Conservation (phyloP, 2,797 vertebrate genomes). For the Myripristis murdjan region DNA sequence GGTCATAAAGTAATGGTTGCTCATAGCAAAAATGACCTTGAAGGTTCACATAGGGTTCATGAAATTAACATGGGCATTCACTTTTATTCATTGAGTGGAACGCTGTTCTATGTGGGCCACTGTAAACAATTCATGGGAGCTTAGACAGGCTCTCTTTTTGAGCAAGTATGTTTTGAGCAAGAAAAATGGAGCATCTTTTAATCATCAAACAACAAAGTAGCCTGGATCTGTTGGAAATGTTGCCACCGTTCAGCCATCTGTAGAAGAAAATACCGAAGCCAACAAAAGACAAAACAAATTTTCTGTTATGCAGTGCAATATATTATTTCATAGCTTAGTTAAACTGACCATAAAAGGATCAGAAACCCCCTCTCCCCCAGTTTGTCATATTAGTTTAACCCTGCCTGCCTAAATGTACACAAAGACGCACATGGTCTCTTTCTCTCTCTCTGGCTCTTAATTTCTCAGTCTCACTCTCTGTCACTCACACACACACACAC, state of each 20-base stretch:
- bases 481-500: not conserved
- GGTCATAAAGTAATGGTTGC: not conserved
- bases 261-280: too few species aligned
- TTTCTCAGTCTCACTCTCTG: too few species aligned
- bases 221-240: too few species aligned
- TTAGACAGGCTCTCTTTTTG: constrained; percentile 19
- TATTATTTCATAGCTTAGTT: too few species aligned
- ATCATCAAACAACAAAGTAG: constrained; percentile 34
- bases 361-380: too few species aligned
- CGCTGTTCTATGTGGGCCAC: constrained; percentile 29
- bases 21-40: constrained; percentile 1
- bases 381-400: too few species aligned
- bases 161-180: constrained; percentile 32
- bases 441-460: not conserved
- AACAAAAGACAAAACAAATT: too few species aligned
- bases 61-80: not conserved
- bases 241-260: too few species aligned
- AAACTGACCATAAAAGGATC: too few species aligned
- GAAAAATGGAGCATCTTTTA: constrained; percentile 49
- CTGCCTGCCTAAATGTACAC: too few species aligned
- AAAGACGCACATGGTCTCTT: not conserved
- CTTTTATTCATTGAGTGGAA: not conserved
- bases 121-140: constrained; percentile 52
- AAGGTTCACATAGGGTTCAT: constrained; percentile 1
- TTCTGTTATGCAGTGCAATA: too few species aligned